These are phyloP conservation scores for Rhyacichthys aspro DNA, from an alignment of 2,797 vertebrate genomes.

Conservation along the genomic window DNA sequence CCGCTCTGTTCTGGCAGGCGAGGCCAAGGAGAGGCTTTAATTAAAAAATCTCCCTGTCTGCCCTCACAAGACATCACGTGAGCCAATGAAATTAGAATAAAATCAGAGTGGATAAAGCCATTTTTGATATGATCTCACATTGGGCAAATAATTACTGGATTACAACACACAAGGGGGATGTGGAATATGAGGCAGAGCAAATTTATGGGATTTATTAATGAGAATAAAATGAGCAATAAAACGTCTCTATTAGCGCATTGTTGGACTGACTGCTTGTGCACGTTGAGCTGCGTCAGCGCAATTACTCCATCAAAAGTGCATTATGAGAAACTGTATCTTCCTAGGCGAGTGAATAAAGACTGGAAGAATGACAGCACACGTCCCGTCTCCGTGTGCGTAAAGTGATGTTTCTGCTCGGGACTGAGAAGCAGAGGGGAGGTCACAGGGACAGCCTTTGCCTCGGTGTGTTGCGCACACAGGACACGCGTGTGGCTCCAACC, in stretches of 20 bases:
- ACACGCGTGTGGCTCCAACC: slow-evolving; percentile 39
- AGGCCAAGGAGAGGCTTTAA: slow-evolving; percentile 81
- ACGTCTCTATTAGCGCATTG: slow-evolving; percentile 38
- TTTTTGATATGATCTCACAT: slow-evolving; percentile 57
- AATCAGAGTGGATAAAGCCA: slow-evolving; percentile 57
- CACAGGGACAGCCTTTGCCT: slow-evolving; percentile 26
- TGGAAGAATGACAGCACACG: slow-evolving; percentile 11
- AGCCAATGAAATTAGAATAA: slow-evolving; percentile 78
- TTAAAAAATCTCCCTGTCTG: slow-evolving; percentile 63
- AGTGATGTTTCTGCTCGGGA: slow-evolving; percentile 12
- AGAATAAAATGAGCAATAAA: slow-evolving; percentile 41
- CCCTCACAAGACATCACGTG: slow-evolving; percentile 79
- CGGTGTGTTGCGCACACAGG: slow-evolving; percentile 19
- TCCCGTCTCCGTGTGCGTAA: slow-evolving; percentile 12
- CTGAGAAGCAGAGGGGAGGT: slow-evolving; percentile 44
- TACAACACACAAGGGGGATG: slow-evolving; percentile 50
- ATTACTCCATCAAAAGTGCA: slow-evolving; percentile 23
- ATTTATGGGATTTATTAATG: slow-evolving; percentile 59
- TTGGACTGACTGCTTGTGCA: slow-evolving; percentile 36
- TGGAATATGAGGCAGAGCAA: slow-evolving; percentile 33
- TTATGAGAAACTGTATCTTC: slow-evolving; percentile 28
- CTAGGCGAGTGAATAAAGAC: slow-evolving; percentile 14
- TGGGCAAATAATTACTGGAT: slow-evolving; percentile 65
- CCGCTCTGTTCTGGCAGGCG: slow-evolving; percentile 76
- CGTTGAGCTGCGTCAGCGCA: slow-evolving; percentile 41